Percentiles rank a stretch among this genome's conserved stretches.
These are phyloP conservation scores for Baronia brevicornis DNA, from an alignment of 2,888 invertebrate species.

Conservation along the genomic window DNA sequence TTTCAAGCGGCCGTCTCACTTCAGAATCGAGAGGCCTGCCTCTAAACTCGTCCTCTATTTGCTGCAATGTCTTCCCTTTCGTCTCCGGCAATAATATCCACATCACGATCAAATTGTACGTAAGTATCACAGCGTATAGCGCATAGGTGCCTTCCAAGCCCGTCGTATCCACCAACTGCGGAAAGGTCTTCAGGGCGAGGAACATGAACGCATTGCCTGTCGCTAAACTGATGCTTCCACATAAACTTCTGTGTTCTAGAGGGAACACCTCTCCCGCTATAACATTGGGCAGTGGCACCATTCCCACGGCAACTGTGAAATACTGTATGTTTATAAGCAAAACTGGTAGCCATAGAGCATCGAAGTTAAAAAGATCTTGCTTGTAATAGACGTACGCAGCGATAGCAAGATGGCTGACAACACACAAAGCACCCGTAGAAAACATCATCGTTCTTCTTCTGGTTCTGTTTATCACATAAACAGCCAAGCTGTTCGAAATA, in stretches of 20 bases:
- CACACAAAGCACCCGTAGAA: conserved; percentile 73
- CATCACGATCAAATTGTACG: conserved; percentile 68
- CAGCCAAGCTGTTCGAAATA: conserved; percentile 73
- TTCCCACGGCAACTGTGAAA: conserved; percentile 72
- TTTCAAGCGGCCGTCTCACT: conserved; percentile 35
- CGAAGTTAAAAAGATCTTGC: conserved; percentile 30
- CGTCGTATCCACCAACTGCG: conserved; percentile 58
- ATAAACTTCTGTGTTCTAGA: conserved; percentile 73
- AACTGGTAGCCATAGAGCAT: conserved; percentile 58
- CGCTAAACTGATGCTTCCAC: conserved; percentile 76
- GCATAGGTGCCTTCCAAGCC: conserved; percentile 75
- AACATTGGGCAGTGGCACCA: conserved; percentile 80
- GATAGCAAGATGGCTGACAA: conserved; percentile 68
- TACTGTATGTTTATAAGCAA: conserved; percentile 70
- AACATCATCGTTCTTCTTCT: conserved; percentile 77
- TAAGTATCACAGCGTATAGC: conserved; percentile 69
- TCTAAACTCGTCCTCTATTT: conserved; percentile 77
- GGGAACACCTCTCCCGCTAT: conserved; percentile 82
- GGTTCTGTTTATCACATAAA: conserved; percentile 73
- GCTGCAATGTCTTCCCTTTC: conserved; percentile 76
- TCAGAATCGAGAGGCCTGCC: conserved; percentile 42
- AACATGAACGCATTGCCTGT: conserved; percentile 76
- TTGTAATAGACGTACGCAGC: conserved; percentile 52
- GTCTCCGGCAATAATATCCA: conserved; percentile 79
- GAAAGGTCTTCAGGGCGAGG: conserved; percentile 76